Evolutionary conservation across 2,888 invertebrate species (phyloP).

Genomic region (Mechanitis messenoides): DNA sequence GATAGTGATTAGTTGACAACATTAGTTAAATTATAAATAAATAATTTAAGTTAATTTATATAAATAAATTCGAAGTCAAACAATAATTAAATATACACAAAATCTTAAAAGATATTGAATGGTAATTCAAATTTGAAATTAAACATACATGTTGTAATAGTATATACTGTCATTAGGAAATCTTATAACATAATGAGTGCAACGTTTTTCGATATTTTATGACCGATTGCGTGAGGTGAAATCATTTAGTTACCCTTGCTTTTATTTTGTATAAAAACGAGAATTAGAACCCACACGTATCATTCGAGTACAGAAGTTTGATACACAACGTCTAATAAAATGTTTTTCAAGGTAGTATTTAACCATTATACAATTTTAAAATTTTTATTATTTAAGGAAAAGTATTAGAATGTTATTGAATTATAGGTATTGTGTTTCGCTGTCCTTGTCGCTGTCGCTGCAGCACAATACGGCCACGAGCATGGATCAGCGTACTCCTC

Average conservation of each 20-base stretch:
- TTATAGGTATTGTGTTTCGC: conserved; percentile 30
- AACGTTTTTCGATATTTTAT: conserved; percentile 12
- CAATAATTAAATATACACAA: too few relatives aligned
- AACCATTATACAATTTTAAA: not conserved
- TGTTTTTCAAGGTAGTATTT: conserved; percentile 20
- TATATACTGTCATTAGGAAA: conserved; percentile 23
- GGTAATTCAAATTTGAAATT: too few relatives aligned
- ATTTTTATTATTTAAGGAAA: too few relatives aligned
- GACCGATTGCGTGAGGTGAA: conserved; percentile 31
- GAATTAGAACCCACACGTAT: too few relatives aligned
- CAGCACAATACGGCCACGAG: conserved; percentile 35
- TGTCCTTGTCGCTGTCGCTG: conserved; percentile 23
- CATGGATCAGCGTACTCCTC: conserved; percentile 58
- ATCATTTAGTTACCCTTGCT: conserved; percentile 36
- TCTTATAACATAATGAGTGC: conserved; percentile 13
- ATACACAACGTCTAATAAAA: too few relatives aligned
- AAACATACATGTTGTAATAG: too few relatives aligned
- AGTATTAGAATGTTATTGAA: not conserved
- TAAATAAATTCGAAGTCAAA: too few relatives aligned
- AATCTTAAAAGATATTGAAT: too few relatives aligned
- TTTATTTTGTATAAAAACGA: conserved; percentile 46
- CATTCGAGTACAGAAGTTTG: too few relatives aligned
- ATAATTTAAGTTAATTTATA: too few relatives aligned
- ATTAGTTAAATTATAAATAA: too few relatives aligned
- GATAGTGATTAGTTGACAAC: too few relatives aligned